A percentile compares a stretch with the other conserved stretches of the same genome.
Conservation (phyloP, 2,797 vertebrate genomes). For the Megaceryle alcyon region DNA sequence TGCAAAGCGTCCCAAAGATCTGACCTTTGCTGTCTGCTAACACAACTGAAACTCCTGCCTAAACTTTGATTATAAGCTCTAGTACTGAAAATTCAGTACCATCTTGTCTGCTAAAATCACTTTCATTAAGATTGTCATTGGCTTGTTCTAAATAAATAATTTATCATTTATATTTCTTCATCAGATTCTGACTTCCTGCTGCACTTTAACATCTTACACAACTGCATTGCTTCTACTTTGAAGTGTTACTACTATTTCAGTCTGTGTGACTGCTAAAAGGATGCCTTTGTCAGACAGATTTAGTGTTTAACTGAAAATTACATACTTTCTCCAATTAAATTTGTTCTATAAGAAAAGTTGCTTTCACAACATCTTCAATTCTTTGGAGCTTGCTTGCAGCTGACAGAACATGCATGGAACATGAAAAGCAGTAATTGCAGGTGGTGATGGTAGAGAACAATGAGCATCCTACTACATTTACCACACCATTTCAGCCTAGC, state of each 20-base stretch:
- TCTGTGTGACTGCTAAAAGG: background rate
- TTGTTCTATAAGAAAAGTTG: background rate
- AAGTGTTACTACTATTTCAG: background rate
- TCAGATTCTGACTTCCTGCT: background rate
- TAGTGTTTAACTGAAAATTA: background rate
- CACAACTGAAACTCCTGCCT: background rate
- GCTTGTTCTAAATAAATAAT: background rate
- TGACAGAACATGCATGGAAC: background rate
- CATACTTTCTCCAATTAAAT: background rate
- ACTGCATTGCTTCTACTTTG: background rate
- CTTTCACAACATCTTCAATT: background rate
- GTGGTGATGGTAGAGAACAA: background rate
- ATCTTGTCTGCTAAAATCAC: background rate
- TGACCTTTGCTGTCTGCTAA: background rate
- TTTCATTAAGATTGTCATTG: background rate
- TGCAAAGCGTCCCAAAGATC: background rate
- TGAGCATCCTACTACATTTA: background rate
- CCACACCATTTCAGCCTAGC: background rate
- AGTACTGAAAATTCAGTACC: background rate
- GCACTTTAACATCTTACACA: background rate
- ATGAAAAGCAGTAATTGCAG: background rate
- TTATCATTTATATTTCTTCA: background rate
- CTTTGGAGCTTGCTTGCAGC: background rate
- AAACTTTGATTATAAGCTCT: background rate
- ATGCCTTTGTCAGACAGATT: background rate